Evolutionary conservation across 1,140 invertebrate species (phyloP).

Genomic region (Bombus picipes): DNA sequence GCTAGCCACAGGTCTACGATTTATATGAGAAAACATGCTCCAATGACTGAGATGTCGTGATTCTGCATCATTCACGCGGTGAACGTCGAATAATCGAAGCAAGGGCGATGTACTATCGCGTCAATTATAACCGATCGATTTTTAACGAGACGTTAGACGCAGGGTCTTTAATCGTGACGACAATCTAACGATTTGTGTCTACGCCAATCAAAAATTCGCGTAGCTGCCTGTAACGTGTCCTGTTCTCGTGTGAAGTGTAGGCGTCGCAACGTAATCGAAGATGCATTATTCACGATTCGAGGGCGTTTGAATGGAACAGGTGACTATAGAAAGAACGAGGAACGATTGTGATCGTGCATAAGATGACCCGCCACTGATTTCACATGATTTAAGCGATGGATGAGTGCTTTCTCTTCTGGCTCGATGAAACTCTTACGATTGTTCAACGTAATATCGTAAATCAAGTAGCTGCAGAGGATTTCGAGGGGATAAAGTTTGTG

Average conservation of each 20-base stretch:
- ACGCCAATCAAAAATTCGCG: background rate
- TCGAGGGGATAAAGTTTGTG: background rate
- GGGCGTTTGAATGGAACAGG: background rate
- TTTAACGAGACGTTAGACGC: too few species aligned
- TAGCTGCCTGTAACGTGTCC: too few species aligned
- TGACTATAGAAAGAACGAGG: background rate
- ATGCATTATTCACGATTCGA: background rate
- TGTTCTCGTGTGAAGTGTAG: too few species aligned
- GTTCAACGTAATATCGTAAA: background rate
- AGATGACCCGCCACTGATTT: too few species aligned
- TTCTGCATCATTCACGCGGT: background rate
- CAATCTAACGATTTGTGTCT: fast-evolving
- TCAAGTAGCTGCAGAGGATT: background rate
- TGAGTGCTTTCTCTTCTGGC: too few species aligned
- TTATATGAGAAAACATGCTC: slow-evolving; percentile 46
- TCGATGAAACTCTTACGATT: too few species aligned
- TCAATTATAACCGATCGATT: background rate
- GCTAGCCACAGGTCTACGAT: slow-evolving; percentile 48
- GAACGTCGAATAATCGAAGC: background rate
- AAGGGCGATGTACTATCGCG: background rate
- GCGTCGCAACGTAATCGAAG: too few species aligned
- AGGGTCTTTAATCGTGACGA: too few species aligned
- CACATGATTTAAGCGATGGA: background rate
- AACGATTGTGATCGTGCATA: background rate
- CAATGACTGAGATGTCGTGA: slow-evolving; percentile 30